Evolutionary conservation across 2,888 invertebrate genomes (phyloP).

Genomic region (Apodemia duryi): DNA sequence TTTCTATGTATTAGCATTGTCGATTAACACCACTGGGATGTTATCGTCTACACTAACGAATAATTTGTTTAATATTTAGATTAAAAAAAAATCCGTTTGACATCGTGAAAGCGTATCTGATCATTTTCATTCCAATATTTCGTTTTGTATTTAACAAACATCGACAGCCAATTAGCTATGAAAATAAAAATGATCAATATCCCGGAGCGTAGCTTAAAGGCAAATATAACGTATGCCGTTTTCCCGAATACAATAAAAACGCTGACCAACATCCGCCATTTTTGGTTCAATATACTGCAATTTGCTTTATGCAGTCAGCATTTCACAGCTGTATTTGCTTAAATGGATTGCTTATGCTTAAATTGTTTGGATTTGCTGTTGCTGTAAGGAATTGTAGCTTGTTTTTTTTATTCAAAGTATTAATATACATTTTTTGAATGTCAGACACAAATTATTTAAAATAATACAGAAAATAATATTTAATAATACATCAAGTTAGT

Average conservation of each 20-base stretch:
- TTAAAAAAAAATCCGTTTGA: no score
- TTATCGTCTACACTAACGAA: no score
- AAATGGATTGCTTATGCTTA: conserved; percentile 37
- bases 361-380: background rate
- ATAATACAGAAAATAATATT: no score
- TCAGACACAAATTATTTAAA: no score
- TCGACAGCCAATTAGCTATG: conserved; percentile 8
- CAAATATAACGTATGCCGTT: conserved; percentile 40
- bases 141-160: background rate
- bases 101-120: background rate
- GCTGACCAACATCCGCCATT: conserved; percentile 61
- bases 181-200: background rate
- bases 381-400: background rate
- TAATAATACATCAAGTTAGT: no score
- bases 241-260: conserved; percentile 47
- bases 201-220: conserved; percentile 12
- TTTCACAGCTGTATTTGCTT: conserved; percentile 55
- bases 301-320: conserved; percentile 56
- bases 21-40: no score
- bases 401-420: background rate
- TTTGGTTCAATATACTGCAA: conserved; percentile 63
- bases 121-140: background rate
- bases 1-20: no score
- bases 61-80: no score
- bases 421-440: no score